These are phyloP conservation scores for Scaptomyza cyrtandrae DNA, from an alignment of 2,888 invertebrate species.

Conservation along the genomic window DNA sequence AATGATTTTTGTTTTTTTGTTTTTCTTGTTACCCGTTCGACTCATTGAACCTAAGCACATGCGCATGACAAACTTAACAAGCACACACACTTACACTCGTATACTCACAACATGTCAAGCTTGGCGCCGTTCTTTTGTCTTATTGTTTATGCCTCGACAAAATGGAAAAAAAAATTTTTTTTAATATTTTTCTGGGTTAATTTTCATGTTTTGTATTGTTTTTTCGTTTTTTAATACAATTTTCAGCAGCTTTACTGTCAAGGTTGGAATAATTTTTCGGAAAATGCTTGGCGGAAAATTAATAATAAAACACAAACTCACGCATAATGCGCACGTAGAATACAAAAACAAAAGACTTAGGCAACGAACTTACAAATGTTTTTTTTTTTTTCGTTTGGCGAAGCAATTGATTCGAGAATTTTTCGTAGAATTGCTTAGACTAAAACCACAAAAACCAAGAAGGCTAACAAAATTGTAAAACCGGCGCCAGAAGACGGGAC, in stretches of 20 bases:
- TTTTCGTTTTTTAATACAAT: conserved; percentile 49
- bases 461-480: conserved; percentile 53
- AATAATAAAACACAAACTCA: conserved; percentile 58
- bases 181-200: conserved; percentile 60
- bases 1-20: conserved; percentile 24
- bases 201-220: conserved; percentile 49
- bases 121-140: conserved; percentile 72
- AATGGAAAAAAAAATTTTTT: conserved; percentile 19
- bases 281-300: conserved; percentile 76
- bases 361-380: conserved; percentile 51
- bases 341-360: conserved; percentile 62
- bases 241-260: conserved; percentile 79
- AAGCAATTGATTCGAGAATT: conserved; percentile 42
- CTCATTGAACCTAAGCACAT: conserved; percentile 76
- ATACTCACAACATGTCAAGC: conserved; percentile 23
- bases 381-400: conserved; percentile 10
- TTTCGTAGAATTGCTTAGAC: conserved; percentile 42
- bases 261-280: conserved; percentile 82
- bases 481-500: conserved; percentile 70
- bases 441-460: conserved; percentile 34
- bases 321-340: conserved; percentile 42
- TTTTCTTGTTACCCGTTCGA: conserved; percentile 55
- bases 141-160: conserved; percentile 62
- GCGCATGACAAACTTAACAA: conserved; percentile 71
- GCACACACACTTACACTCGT: conserved; percentile 28